Percentiles rank a stretch among this genome's conserved stretches.
These are phyloP conservation scores for Otocyon megalotis DNA, from an alignment of 2,113 vertebrate genomes.

Conservation along the genomic window DNA sequence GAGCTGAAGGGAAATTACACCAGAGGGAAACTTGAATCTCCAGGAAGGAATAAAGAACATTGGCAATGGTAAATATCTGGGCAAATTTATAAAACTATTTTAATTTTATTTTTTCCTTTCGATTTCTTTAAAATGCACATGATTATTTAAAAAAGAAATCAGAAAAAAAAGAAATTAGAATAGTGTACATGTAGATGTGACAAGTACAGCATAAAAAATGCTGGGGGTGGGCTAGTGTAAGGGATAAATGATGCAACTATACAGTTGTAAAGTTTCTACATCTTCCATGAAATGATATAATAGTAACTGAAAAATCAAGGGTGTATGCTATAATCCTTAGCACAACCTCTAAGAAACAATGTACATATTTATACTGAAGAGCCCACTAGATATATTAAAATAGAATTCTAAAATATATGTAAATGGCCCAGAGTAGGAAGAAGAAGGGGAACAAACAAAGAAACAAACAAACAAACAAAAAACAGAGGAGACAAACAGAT, in stretches of 20 bases:
- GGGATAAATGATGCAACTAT: neutral
- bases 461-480: neutral
- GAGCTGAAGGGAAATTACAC: neutral
- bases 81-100: neutral
- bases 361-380: neutral
- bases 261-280: neutral
- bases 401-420: conserved; percentile 4
- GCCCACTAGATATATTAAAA: neutral
- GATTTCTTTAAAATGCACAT: neutral
- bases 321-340: neutral
- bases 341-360: neutral
- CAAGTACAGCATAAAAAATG: neutral
- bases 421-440: neutral
- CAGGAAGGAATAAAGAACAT: neutral
- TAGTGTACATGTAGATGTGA: neutral
- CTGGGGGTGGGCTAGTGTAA: neutral
- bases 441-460: neutral
- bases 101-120: neutral
- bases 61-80: neutral
- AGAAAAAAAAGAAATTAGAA: neutral
- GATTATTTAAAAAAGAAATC: neutral
- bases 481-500: neutral
- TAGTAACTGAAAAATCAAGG: neutral
- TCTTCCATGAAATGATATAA: neutral
- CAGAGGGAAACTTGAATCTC: neutral